phyloP scores from a whole-genome alignment of 1,140 invertebrate genomes.

The Cydia pomonella region DNA sequence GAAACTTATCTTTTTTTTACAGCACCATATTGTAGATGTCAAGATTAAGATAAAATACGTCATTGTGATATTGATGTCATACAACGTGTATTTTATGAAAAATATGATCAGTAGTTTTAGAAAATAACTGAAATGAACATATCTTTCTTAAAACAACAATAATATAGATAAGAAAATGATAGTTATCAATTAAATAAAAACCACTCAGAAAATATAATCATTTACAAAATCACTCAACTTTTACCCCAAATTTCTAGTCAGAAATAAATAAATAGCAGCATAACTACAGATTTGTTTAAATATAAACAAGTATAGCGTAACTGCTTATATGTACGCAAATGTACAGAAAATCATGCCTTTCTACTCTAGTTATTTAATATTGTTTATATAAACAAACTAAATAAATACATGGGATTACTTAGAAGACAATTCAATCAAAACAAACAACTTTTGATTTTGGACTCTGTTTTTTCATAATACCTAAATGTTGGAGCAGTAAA shows the following conservation, averaged over 20 bases:
- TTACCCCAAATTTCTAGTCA: not conserved
- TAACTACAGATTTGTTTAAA: constrained; percentile 51
- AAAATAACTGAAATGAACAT: not conserved
- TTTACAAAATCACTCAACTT: not conserved
- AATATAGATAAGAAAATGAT: not conserved
- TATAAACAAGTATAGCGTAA: constrained; percentile 50
- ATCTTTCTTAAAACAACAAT: not conserved
- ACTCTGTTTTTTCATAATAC: too few species aligned
- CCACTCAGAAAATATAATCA: too few species aligned
- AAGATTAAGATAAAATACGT: not conserved
- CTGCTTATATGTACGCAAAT: constrained; percentile 41
- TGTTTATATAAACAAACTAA: constrained; percentile 15
- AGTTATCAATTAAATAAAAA: not conserved
- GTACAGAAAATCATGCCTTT: constrained; percentile 48
- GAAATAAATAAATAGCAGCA: constrained; percentile 35
- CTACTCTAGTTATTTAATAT: constrained; percentile 24
- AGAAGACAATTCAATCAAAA: constrained; percentile 17
- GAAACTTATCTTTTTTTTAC: not conserved
- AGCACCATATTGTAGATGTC: not conserved
- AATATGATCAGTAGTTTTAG: not conserved
- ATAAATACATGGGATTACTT: constrained; percentile 23
- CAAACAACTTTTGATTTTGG: not conserved
- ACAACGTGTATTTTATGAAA: not conserved
- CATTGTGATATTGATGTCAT: not conserved
- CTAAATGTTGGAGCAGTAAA: too few species aligned